Percentiles rank a stretch among this genome's conserved stretches.
Evolutionary conservation across 2,113 vertebrate species (phyloP).

Genomic region (Hyla sarda): DNA sequence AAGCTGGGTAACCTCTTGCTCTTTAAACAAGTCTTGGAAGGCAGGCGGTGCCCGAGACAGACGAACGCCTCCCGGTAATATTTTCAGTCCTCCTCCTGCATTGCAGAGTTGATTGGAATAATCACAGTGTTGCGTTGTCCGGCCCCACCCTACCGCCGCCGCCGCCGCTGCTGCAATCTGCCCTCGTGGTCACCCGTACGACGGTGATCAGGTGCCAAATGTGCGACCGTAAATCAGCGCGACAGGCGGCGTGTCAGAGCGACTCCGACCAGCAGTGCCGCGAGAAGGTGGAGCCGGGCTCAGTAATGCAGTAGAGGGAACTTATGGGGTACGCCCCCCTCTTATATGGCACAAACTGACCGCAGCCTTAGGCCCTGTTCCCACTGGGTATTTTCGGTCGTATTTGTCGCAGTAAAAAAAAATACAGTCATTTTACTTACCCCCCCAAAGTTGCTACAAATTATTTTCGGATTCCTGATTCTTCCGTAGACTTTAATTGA

Average conservation of each 20-base stretch:
- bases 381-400: too few species aligned
- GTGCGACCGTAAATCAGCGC: not conserved
- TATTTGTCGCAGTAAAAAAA: too few species aligned
- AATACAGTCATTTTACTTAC: too few species aligned
- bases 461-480: too few species aligned
- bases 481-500: too few species aligned
- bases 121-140: too few species aligned
- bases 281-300: not conserved
- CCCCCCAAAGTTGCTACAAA: too few species aligned
- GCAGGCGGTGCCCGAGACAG: not conserved
- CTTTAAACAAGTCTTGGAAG: not conserved
- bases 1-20: not conserved
- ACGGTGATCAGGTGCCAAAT: not conserved
- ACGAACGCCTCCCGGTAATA: not conserved
- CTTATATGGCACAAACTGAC: too few species aligned
- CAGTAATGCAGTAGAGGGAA: not conserved
- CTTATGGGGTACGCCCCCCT: not conserved
- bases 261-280: not conserved
- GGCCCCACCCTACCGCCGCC: not conserved
- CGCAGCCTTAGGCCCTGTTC: too few species aligned
- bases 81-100: constrained; percentile 1
- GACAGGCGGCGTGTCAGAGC: not conserved
- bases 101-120: constrained; percentile 17
- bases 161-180: not conserved
- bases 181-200: not conserved